Evolutionary conservation across 2,888 invertebrate species (phyloP).

Genomic region (Protodeltote pygarga): DNA sequence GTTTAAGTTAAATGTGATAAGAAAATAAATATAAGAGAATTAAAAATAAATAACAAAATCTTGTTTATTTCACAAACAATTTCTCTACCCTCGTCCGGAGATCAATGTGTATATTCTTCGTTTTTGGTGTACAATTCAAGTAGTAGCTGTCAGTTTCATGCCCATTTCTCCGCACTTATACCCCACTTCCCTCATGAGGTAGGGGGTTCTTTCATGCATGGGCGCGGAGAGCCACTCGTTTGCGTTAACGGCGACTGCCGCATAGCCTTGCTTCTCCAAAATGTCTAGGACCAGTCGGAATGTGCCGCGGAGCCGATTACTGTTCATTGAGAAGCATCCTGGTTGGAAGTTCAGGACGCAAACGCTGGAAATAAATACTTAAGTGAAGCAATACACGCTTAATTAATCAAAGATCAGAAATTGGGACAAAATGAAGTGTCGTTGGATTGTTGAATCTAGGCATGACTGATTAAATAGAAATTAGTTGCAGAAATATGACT

Average conservation of each 20-base stretch:
- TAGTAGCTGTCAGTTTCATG: conserved; percentile 67
- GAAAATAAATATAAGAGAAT: background rate
- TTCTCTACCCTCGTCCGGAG: conserved; percentile 16
- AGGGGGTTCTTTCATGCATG: conserved; percentile 88
- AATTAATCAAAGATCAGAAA: too few relatives aligned
- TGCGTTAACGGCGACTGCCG: conserved; percentile 84
- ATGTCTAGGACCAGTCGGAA: conserved; percentile 84
- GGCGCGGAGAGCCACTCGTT: conserved; percentile 84
- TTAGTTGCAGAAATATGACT: background rate
- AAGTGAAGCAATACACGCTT: too few relatives aligned
- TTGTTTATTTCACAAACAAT: conserved; percentile 28
- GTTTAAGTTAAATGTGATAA: too few relatives aligned
- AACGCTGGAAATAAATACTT: conserved; percentile 84
- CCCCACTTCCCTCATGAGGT: conserved; percentile 85
- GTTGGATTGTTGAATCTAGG: too few relatives aligned
- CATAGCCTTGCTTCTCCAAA: conserved; percentile 86
- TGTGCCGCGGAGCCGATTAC: conserved; percentile 83
- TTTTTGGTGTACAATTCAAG: conserved; percentile 49
- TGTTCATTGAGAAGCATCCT: conserved; percentile 87
- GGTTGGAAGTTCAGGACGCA: conserved; percentile 84
- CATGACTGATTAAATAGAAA: too few relatives aligned
- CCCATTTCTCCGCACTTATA: conserved; percentile 83
- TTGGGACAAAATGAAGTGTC: too few relatives aligned
- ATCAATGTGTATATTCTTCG: conserved; percentile 1
- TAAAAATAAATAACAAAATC: background rate